Conservation (phyloP, 2,797 vertebrate species). For the Microhierax caerulescens region DNA sequence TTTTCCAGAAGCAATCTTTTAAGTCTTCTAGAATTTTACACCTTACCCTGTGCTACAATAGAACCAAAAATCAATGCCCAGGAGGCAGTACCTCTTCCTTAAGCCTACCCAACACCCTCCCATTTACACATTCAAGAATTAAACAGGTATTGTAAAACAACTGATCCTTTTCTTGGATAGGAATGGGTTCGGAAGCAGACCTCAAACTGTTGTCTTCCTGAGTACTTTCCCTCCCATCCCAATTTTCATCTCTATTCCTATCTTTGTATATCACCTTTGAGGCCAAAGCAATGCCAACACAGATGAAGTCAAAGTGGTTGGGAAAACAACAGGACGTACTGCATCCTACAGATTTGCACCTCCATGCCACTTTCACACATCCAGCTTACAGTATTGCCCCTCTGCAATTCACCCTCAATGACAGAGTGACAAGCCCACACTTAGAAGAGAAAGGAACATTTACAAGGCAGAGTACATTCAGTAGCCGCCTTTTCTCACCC, state of each 20-base stretch:
- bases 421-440: neutral
- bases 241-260: slow-evolving; percentile 1
- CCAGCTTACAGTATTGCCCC: neutral
- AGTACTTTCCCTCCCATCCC: neutral
- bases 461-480: neutral
- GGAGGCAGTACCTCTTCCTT: neutral
- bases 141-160: neutral
- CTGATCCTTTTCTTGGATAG: neutral
- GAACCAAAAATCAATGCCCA: neutral
- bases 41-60: neutral
- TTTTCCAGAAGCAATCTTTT: neutral
- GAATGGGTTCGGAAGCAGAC: neutral
- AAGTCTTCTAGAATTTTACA: neutral
- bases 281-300: neutral
- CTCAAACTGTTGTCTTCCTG: neutral
- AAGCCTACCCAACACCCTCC: neutral
- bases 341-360: neutral
- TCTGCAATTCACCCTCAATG: neutral
- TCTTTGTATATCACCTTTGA: neutral
- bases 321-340: neutral
- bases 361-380: neutral
- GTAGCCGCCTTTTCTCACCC: neutral
- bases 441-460: neutral
- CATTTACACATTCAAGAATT: neutral
- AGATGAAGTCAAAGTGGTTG: neutral